Conservation (phyloP, 2,888 invertebrate genomes). For the Hydropsyche betteni region DNA sequence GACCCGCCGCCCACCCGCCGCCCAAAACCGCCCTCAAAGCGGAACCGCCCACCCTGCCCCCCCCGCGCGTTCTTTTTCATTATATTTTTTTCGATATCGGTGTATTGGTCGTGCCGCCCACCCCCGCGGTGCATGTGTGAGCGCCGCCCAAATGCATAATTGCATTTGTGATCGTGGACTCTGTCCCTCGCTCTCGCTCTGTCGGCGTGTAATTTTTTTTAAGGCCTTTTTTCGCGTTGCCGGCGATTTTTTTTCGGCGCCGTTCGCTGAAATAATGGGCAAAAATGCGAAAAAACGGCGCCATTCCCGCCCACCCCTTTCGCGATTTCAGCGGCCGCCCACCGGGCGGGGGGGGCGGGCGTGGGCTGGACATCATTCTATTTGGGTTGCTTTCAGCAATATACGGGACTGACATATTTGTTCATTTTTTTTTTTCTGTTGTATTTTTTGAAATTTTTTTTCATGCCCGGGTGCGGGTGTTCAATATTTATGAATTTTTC, state of each 20-base stretch:
- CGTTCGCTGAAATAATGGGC: conserved; percentile 52
- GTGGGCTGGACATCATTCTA: conserved; percentile 36
- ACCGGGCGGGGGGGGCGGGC: conserved; percentile 23
- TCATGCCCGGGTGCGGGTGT: conserved; percentile 20
- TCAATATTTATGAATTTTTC: conserved; percentile 41
- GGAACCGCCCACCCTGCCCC: conserved; percentile 29
- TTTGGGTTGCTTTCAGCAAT: conserved; percentile 42
- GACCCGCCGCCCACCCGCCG: conserved; percentile 30
- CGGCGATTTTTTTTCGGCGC: conserved; percentile 44
- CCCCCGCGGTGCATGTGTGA: conserved; percentile 17
- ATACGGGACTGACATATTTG: conserved; percentile 34
- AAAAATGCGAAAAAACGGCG: conserved; percentile 52
- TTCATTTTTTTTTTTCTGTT: conserved; percentile 12
- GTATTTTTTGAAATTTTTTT: conserved; percentile 15
- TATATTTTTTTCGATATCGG: conserved; percentile 43
- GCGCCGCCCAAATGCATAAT: conserved; percentile 35
- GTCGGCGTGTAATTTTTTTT: conserved; percentile 41
- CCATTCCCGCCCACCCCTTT: conserved; percentile 17
- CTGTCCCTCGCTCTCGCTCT: neutral
- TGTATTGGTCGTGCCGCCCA: conserved; percentile 23
- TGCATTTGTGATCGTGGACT: conserved; percentile 39
- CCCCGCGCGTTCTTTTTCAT: conserved; percentile 50
- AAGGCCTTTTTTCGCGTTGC: conserved; percentile 41
- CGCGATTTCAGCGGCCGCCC: neutral
- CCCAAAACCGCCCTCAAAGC: conserved; percentile 12